A percentile compares a stretch with the other conserved stretches of the same genome.
Conservation (phyloP, 2,797 vertebrate genomes). For the Vespertilio murinus region DNA sequence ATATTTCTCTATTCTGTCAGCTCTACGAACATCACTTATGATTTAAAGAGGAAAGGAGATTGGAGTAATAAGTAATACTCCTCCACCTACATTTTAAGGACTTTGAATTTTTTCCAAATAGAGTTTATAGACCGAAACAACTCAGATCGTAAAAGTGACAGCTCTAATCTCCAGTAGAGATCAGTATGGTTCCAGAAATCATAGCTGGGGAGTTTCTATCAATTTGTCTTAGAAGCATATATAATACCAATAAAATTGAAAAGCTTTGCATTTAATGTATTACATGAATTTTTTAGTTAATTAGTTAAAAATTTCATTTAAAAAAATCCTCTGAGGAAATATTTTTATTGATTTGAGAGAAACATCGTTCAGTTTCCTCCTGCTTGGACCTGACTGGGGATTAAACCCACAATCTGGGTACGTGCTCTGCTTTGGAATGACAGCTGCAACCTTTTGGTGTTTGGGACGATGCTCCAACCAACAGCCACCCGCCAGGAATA, state of each 20-base stretch:
- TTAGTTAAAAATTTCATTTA: neutral
- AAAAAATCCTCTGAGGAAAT: neutral
- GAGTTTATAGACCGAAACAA: slow-evolving; percentile 25
- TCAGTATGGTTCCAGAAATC: neutral
- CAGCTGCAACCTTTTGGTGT: neutral
- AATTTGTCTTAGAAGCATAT: slow-evolving; percentile 24
- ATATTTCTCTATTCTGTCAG: neutral
- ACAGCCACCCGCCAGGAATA: neutral
- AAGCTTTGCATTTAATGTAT: slow-evolving; percentile 3
- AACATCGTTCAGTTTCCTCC: neutral
- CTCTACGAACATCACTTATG: neutral
- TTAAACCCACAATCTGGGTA: neutral
- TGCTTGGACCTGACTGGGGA: neutral
- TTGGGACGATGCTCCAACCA: neutral
- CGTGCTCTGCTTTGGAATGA: neutral
- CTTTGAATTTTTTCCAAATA: slow-evolving; percentile 29
- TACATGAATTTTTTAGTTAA: neutral
- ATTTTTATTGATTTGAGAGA: neutral
- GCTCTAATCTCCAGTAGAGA: neutral
- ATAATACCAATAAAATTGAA: neutral
- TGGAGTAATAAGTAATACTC: neutral
- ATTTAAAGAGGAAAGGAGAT: neutral
- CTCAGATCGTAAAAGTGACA: slow-evolving; percentile 43
- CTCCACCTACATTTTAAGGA: slow-evolving; percentile 20
- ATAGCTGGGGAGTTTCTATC: neutral